Evolutionary conservation across 2,888 invertebrate species (phyloP), one percentile per base, ranked within the genome.

Genomic region (Zaprionus bogoriensis): DNA sequence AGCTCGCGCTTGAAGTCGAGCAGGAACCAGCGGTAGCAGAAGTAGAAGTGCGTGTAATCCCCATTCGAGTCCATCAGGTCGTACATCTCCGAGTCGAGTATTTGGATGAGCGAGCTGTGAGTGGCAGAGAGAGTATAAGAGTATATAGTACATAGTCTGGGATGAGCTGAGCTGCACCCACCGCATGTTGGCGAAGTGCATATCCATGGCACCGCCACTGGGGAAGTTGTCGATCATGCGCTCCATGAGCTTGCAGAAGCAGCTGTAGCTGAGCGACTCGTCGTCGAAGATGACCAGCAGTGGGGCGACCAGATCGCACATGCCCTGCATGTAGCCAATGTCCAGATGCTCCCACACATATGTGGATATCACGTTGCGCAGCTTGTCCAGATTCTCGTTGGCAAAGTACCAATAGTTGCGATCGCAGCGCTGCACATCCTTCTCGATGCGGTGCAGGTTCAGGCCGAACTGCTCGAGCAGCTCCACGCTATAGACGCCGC

Each of bases 21-120:
- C 69, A 99, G 92, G 92, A 98, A 98, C 98, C 98, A 98, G 39
- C 98, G 95, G 91, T 99, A 99, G 91, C 98, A 98, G 92, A 98
- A 99, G 92, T 98, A 99, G 91, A 99, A 97, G 90, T 99, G 98
- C 3, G 98, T 98, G 91, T 97, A 98, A 91, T 99, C 98, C 0
- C 97, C 97, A 90, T 98, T 96, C 51, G 96, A 95, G 87, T 97
- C 97, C 96, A 98, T 98, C 89, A 97, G 92, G 87, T 98, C 97
- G 91, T 97, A 98, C 92, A 99, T 93, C 92, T 98, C 98, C 22
- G 96, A 95, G 91, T 99, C 98, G 79, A 98, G 91, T 74, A 98
- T 97, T 92, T 98, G 95, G 52, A 96, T 95, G 19, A 96, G 91
- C 0, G 95, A 95, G 65, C 94, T 94, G 88, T 4, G n/a, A 17